Evolutionary conservation across 2,888 invertebrate species (phyloP).

Genomic region (Cephus pygmeus): DNA sequence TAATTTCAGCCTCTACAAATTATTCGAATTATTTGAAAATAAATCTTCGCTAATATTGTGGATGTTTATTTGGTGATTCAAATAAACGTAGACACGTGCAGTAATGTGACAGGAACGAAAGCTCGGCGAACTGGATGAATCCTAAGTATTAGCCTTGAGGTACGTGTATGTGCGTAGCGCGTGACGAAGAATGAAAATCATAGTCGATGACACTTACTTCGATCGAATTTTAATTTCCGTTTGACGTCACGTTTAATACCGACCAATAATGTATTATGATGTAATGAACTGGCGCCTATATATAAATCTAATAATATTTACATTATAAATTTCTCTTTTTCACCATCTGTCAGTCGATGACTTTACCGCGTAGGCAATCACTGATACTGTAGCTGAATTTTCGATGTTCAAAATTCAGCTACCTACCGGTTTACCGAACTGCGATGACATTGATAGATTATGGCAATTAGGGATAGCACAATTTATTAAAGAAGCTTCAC

Average conservation of each 20-base stretch:
- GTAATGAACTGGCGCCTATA: background rate
- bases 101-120: background rate
- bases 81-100: background rate
- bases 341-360: background rate
- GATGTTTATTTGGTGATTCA: background rate
- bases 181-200: background rate
- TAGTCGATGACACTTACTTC: background rate
- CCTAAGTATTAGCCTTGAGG: background rate
- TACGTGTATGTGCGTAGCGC: background rate
- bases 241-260: background rate
- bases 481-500: background rate
- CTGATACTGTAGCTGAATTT: background rate
- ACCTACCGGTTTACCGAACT: background rate
- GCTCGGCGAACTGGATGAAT: background rate
- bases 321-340: no score
- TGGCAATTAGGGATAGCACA: background rate
- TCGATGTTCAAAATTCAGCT: background rate
- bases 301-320: background rate
- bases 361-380: background rate
- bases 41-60: background rate
- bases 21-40: background rate
- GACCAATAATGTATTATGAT: background rate
- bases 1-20: background rate
- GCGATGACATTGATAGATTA: background rate
- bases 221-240: background rate